Evolutionary conservation across 2,113 vertebrate species (phyloP), one percentile per base, ranked within the genome.

Genomic region (Albula glossodonta): DNA sequence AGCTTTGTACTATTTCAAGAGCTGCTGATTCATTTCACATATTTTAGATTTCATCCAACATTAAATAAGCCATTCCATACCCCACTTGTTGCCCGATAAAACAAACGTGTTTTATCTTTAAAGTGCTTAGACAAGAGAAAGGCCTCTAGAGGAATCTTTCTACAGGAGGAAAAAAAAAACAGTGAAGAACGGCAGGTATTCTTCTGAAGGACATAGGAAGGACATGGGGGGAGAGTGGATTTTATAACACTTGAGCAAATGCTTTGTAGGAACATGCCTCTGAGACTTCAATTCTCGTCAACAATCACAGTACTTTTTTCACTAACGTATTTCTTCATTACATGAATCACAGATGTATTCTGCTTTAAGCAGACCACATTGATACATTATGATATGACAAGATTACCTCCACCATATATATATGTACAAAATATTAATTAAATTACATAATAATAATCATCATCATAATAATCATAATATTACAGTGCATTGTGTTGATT

Each of bases 171-270:
- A 87, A 85, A 82, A 92, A 90, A 88, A 90, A 91, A 88, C 89
- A 92, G 89, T 91, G 90, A 91, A 91, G 88, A 93, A 92, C 88
- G 91, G 91, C 90, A 90, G 90, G 89, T 86, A n/a, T 49, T 22
- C 83, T 83, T 93, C 92, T 91, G 90, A 93, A 94, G 93, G 92
- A 85, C 92, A 86, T 19, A 52, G 88, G 91, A 94, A 95, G 93
- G 93, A 94, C 92, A 25, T 84, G 85, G 89, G 90, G 85, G 79
- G 31, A 86, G 88, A n/a, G 86, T 22, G 60, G 22, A 22, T 66
- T 60, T 66, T 22, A 66, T 19, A 3, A 66, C 60, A 66, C 3
- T 66, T 66, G 17, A 66, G 19, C 22, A 66, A 66, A 66, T 66
- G 60, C 60, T 19, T 3, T 60, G 31, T 2, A 49, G 3, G 31